phyloP scores from a whole-genome alignment of 2,888 invertebrate species.

The Automeris io region DNA sequence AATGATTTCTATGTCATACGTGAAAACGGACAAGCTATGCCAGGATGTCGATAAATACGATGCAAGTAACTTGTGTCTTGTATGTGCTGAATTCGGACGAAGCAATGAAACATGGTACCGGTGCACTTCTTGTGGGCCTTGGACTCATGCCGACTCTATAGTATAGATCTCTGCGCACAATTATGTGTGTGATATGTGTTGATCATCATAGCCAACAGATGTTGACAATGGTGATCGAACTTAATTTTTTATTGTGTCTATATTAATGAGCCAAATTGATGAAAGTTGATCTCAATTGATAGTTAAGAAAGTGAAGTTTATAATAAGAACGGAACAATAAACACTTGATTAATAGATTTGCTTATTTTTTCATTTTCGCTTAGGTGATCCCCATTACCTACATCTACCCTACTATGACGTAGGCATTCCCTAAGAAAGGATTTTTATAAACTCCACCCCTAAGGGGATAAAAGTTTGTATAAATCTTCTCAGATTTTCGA shows the following conservation, averaged over 20 bases:
- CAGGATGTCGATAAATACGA: constrained; percentile 17
- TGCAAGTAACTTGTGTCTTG: constrained; percentile 19
- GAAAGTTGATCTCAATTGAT: constrained; percentile 18
- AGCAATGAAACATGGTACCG: constrained; percentile 24
- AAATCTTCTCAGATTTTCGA: no score
- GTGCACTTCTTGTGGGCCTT: constrained; percentile 15
- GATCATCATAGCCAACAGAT: constrained; percentile 15
- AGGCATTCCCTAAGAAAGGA: no score
- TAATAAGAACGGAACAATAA: constrained; percentile 15
- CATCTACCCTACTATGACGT: constrained; percentile 13
- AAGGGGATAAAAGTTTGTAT: no score
- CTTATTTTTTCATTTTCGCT: constrained; percentile 15
- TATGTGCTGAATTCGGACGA: constrained; percentile 23
- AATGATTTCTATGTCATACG: constrained; percentile 14
- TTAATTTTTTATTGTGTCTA: background rate
- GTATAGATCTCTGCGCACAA: constrained; percentile 7
- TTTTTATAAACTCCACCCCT: no score
- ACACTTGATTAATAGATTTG: constrained; percentile 15
- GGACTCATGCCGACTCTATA: constrained; percentile 9
- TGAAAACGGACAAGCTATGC: constrained; percentile 12
- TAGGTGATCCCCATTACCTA: constrained; percentile 13
- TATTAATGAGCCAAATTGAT: background rate
- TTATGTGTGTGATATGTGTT: constrained; percentile 12
- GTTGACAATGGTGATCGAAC: constrained; percentile 14
- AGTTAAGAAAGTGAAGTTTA: constrained; percentile 15